Conservation (phyloP, 2,888 invertebrate species). For the Apotomis betuletana region DNA sequence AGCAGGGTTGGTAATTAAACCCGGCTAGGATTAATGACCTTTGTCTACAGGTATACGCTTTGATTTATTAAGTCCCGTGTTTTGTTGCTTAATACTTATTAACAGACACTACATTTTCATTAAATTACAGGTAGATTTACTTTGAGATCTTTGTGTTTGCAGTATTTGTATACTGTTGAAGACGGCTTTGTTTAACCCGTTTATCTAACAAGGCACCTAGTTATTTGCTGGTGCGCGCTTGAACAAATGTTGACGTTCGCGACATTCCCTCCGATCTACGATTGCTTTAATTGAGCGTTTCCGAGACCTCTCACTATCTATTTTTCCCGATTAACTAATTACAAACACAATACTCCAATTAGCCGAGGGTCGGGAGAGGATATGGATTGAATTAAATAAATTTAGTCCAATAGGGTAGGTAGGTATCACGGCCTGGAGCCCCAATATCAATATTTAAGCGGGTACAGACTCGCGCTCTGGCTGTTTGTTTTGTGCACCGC, state of each 20-base stretch:
- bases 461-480: slow-evolving; percentile 60
- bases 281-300: slow-evolving; percentile 17
- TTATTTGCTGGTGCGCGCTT: slow-evolving; percentile 24
- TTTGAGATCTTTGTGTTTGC: slow-evolving; percentile 7
- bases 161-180: slow-evolving; percentile 14
- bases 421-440: slow-evolving; percentile 47
- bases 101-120: slow-evolving; percentile 40
- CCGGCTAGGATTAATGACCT: slow-evolving; percentile 73
- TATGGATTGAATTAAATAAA: slow-evolving; percentile 42
- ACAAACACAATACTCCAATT: slow-evolving; percentile 36
- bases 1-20: slow-evolving; percentile 71
- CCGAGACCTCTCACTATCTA: slow-evolving; percentile 2
- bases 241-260: slow-evolving; percentile 34
- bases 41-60: slow-evolving; percentile 66
- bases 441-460: slow-evolving; percentile 74
- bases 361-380: slow-evolving; percentile 32
- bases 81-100: slow-evolving; percentile 40
- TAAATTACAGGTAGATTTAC: slow-evolving; percentile 28
- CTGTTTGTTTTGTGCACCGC: slow-evolving; percentile 74
- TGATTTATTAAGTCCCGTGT: slow-evolving; percentile 68
- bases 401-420: slow-evolving; percentile 40
- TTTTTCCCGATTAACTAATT: slow-evolving; percentile 38
- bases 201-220: slow-evolving; percentile 25
- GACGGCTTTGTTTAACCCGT: slow-evolving; percentile 16
- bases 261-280: slow-evolving; percentile 8